These are phyloP conservation scores for Venturia canescens DNA, from an alignment of 1,140 invertebrate genomes.

Conservation along the genomic window DNA sequence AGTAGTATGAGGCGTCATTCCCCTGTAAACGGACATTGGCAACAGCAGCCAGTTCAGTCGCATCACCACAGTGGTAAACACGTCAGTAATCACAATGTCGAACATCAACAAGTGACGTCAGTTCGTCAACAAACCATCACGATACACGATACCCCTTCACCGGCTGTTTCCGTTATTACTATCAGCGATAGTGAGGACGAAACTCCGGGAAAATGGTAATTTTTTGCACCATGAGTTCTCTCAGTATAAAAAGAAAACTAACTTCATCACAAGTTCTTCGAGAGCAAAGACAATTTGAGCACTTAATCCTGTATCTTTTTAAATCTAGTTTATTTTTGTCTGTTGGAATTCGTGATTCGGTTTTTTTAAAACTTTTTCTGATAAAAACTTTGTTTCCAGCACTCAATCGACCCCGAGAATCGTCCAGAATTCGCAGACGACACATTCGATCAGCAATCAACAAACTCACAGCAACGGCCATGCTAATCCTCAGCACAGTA, in stretches of 20 bases:
- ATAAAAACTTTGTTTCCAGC: slow-evolving; percentile 65
- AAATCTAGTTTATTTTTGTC: too few relatives aligned
- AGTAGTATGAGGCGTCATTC: slow-evolving; percentile 75
- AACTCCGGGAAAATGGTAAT: slow-evolving; percentile 75
- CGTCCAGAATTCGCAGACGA: slow-evolving; percentile 65
- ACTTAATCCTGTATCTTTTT: too few relatives aligned
- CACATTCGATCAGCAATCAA: slow-evolving; percentile 59
- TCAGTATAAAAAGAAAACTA: background rate
- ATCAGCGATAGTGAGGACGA: slow-evolving; percentile 98
- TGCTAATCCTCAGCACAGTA: slow-evolving; percentile 57
- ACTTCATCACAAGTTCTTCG: too few relatives aligned
- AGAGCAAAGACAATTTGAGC: too few relatives aligned
- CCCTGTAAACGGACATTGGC: slow-evolving; percentile 72
- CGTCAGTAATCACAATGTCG: slow-evolving; percentile 62
- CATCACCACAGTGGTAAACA: slow-evolving; percentile 72
- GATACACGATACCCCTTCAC: slow-evolving; percentile 94
- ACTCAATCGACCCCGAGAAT: slow-evolving; percentile 73
- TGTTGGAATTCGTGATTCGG: too few relatives aligned
- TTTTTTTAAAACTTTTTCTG: too few relatives aligned
- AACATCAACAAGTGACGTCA: slow-evolving; percentile 76
- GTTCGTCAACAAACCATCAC: slow-evolving; percentile 86
- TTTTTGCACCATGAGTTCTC: slow-evolving; percentile 33
- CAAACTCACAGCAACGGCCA: slow-evolving; percentile 65
- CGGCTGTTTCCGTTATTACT: slow-evolving; percentile 96
- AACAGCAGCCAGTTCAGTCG: slow-evolving; percentile 68